A percentile compares a stretch with the other conserved stretches of the same genome.
phyloP scores from a whole-genome alignment of 2,888 invertebrate species.

The Phengaris alcon region DNA sequence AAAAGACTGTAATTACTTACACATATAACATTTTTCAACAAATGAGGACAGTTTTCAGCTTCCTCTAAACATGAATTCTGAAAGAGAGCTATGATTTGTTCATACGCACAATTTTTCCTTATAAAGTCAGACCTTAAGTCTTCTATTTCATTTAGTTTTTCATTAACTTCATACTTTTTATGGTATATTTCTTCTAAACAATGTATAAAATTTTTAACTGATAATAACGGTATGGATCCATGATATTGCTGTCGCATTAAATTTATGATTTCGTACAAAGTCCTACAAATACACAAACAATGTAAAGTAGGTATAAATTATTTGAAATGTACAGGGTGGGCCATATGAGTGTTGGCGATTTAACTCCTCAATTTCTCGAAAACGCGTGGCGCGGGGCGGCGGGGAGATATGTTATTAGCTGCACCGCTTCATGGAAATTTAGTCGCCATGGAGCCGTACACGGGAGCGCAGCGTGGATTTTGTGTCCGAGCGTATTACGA shows the following conservation, averaged over 20 bases:
- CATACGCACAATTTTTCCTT: slow-evolving; percentile 61
- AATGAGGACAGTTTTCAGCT: slow-evolving; percentile 59
- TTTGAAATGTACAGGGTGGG: no score
- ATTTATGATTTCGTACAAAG: slow-evolving; percentile 62
- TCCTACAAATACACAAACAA: slow-evolving; percentile 49
- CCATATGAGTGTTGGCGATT: no score
- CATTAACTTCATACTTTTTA: slow-evolving; percentile 53
- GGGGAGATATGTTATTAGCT: no score
- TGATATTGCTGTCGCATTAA: slow-evolving; percentile 66
- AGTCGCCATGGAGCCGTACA: no score
- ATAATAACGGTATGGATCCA: slow-evolving; percentile 60
- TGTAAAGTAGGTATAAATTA: not conserved
- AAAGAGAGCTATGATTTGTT: slow-evolving; percentile 60
- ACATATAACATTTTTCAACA: slow-evolving; percentile 54
- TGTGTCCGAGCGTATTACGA: no score
- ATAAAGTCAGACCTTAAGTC: slow-evolving; percentile 58
- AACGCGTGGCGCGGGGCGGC: no score
- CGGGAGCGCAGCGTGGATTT: no score
- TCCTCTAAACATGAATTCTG: slow-evolving; percentile 57
- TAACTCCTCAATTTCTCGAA: no score
- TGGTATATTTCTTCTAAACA: slow-evolving; percentile 55
- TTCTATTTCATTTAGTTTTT: slow-evolving; percentile 63
- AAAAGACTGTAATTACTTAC: slow-evolving; percentile 44
- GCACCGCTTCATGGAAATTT: no score
- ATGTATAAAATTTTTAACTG: slow-evolving; percentile 62